Evolutionary conservation across 2,113 vertebrate species (phyloP).

Genomic region (Erythrolamprus reginae): DNA sequence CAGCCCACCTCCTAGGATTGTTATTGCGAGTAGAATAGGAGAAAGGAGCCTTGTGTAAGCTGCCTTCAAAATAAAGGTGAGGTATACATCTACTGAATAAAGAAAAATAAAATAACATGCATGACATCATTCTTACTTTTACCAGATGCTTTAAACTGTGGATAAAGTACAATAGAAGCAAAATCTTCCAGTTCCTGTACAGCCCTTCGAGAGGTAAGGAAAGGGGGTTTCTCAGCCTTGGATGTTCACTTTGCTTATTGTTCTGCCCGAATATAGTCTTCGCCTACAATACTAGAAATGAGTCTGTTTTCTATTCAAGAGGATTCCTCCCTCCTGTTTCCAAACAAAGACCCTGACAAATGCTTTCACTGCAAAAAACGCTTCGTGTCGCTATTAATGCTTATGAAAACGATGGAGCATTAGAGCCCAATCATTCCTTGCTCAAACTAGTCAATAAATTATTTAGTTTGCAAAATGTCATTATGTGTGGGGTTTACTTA

Average conservation of each 20-base stretch:
- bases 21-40: neutral
- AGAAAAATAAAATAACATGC: neutral
- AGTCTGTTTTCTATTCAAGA: slow-evolving; percentile 40
- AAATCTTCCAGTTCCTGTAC: neutral
- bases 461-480: slow-evolving; percentile 81
- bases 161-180: neutral
- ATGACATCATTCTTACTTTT: neutral
- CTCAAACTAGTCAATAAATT: slow-evolving; percentile 78
- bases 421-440: slow-evolving; percentile 60
- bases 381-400: slow-evolving; percentile 58
- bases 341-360: slow-evolving; percentile 57
- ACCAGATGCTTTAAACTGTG: neutral
- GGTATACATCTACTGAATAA: neutral
- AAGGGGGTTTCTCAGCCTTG: neutral
- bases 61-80: neutral
- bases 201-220: too few relatives aligned
- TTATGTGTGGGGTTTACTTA: slow-evolving; percentile 78
- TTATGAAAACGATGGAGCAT: slow-evolving; percentile 63
- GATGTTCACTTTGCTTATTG: neutral
- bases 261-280: neutral
- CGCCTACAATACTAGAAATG: neutral
- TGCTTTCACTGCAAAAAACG: slow-evolving; percentile 27
- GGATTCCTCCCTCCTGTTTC: slow-evolving; percentile 48
- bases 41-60: neutral
- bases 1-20: neutral